Base-by-base conservation (phyloP, 2,888 invertebrate species). In the Petrolisthes manimaculis region DNA sequence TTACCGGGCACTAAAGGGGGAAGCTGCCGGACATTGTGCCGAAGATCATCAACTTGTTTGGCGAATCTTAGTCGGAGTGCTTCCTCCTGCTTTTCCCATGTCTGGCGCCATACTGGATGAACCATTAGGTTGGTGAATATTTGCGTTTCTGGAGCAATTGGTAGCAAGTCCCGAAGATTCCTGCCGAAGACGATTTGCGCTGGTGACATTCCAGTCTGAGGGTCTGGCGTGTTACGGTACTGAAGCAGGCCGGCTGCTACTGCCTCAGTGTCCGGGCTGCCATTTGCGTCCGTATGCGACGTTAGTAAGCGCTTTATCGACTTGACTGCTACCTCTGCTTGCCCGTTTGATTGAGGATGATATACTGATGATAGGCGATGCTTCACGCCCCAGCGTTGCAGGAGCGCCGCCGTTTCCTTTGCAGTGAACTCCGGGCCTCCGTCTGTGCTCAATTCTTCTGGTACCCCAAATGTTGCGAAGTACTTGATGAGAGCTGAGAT, bases 281-380 rank as follows among this genome's bases (percentile, higher is more conserved):
- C 75, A 55, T 71, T 54, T 54, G n/a, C n/a, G n/a, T n/a, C n/a
- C 18, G 82, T 82, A 21, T 82, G 74, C 8, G 86, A 86, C 8
- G 86, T 86, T 56, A 86, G 54, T n/a, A 86, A 55, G 6, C 56
- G 56, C 56, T 78, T 87, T 78, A 83, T 83, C 12, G 83, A 83
- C 61, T 78, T 83, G 61, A 83, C 77, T 71, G n/a, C n/a, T n/a
- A n/a, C n/a, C n/a, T n/a, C n/a, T n/a, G n/a, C 80, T 69, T 53
- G 0, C 71, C 86, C 86, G 79, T 86, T 80, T 54, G 86, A 86
- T n/a, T 56, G 75, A 54, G 82, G 56, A 51, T 86, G 86, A 37
- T 86, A 74, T 18, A 56, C 82, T n/a, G 82, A 75, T 74, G 55
- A 54, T 14, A 75, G 21, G 55, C 74, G 69, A 67, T 80, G 86